A percentile compares a stretch with the other conserved stretches of the same genome.
These are phyloP conservation scores for Clarias gariepinus DNA, from an alignment of 2,113 vertebrate species.

Conservation along the genomic window DNA sequence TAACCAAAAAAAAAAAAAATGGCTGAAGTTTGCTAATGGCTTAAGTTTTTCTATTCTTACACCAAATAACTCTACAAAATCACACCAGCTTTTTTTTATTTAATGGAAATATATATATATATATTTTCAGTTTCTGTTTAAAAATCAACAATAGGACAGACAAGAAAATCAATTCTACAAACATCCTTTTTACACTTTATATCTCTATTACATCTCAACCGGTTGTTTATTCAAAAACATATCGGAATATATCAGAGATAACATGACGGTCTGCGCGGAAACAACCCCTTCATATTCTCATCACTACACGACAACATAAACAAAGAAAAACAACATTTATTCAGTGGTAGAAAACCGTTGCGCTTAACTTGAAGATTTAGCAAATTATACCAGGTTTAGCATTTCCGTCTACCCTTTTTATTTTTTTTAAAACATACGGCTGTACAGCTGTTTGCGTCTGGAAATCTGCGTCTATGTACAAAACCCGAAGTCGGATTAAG, in stretches of 20 bases:
- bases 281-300: background rate
- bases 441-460: background rate
- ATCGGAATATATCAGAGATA: background rate
- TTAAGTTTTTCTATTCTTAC: background rate
- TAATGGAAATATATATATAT: constrained; percentile 24
- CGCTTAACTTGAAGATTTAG: background rate
- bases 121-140: background rate
- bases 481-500: background rate
- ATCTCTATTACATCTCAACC: background rate
- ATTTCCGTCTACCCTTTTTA: background rate
- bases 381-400: background rate
- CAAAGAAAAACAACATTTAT: background rate
- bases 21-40: no score
- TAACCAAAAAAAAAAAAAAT: background rate
- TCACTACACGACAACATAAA: background rate
- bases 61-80: background rate
- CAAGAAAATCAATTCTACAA: constrained; percentile 27
- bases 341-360: background rate
- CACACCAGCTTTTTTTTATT: background rate
- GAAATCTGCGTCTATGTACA: background rate
- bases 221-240: background rate
- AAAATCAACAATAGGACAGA: background rate
- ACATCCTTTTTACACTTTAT: background rate
- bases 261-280: background rate
- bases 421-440: background rate